Percentiles rank a stretch among this genome's conserved stretches.
Evolutionary conservation across 2,888 invertebrate species (phyloP).

Genomic region (Leucozona laternaria): DNA sequence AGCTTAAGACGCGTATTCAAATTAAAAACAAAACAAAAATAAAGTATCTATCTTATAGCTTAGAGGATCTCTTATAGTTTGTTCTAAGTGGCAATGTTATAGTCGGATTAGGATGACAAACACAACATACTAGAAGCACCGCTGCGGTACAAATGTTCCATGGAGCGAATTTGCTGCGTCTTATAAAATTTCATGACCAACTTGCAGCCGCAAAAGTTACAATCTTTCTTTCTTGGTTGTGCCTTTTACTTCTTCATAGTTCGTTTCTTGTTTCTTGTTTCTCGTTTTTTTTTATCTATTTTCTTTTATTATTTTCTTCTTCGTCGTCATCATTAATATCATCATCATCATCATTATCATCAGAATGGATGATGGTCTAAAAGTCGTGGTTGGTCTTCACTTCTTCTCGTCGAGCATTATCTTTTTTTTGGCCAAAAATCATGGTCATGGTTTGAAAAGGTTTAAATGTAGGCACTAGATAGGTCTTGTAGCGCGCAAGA

Average conservation of each 20-base stretch:
- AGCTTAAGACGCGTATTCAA: neutral
- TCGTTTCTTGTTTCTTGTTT: slow-evolving; percentile 36
- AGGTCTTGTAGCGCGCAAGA: slow-evolving; percentile 39
- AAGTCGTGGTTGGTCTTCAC: slow-evolving; percentile 46
- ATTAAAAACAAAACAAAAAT: slow-evolving; percentile 26
- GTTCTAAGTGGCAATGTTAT: slow-evolving; percentile 27
- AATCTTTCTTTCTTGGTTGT: slow-evolving; percentile 67
- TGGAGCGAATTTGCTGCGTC: slow-evolving; percentile 82
- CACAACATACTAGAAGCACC: slow-evolving; percentile 82
- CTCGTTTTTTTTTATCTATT: slow-evolving; percentile 31
- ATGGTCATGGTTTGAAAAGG: slow-evolving; percentile 72
- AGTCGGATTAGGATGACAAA: slow-evolving; percentile 49
- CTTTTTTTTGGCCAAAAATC: slow-evolving; percentile 57
- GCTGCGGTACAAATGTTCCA: slow-evolving; percentile 84
- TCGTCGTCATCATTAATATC: slow-evolving; percentile 70
- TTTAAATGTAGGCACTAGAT: neutral
- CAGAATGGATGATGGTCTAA: slow-evolving; percentile 38
- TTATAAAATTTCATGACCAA: slow-evolving; percentile 83
- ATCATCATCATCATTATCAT: slow-evolving; percentile 52
- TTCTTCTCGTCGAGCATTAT: slow-evolving; percentile 39
- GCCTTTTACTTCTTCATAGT: slow-evolving; percentile 62
- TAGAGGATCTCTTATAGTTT: slow-evolving; percentile 46
- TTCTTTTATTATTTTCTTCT: slow-evolving; percentile 69
- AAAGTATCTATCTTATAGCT: slow-evolving; percentile 46
- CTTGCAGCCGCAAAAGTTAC: slow-evolving; percentile 74